These are phyloP conservation scores for Maniola hyperantus DNA, from an alignment of 2,888 invertebrate species.

Conservation along the genomic window DNA sequence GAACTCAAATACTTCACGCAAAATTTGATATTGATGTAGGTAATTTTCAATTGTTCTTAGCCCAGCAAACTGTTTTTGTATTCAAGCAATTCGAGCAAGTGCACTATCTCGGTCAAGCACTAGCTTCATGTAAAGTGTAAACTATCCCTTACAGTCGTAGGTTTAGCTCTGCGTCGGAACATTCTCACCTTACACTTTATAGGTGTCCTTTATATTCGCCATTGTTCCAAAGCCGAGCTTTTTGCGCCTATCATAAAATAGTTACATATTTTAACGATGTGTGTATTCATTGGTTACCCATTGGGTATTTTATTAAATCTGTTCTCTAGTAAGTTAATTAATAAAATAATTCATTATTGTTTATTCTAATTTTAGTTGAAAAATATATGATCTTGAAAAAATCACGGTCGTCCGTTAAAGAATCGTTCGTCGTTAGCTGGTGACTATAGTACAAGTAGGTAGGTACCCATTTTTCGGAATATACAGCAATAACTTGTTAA, in stretches of 20 bases:
- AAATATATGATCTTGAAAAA: neutral
- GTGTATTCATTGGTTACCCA: neutral
- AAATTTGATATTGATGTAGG: no score
- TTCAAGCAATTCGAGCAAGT: neutral
- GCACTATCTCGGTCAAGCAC: neutral
- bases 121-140: neutral
- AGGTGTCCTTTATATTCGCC: conserved; percentile 29
- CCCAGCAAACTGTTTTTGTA: no score
- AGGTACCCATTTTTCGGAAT: no score
- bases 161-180: neutral
- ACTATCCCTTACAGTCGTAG: conserved; percentile 4
- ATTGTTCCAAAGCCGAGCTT: conserved; percentile 17
- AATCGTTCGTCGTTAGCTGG: no score
- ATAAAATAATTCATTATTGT: neutral
- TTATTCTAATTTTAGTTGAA: neutral
- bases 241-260: conserved; percentile 14
- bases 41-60: no score
- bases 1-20: no score
- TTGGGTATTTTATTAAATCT: neutral
- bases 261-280: conserved; percentile 6
- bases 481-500: no score
- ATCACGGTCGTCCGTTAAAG: no score
- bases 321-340: neutral
- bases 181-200: conserved; percentile 28
- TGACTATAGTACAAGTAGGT: no score